phyloP scores from a whole-genome alignment of 1,140 invertebrate genomes.

The Tribolium castaneum region DNA sequence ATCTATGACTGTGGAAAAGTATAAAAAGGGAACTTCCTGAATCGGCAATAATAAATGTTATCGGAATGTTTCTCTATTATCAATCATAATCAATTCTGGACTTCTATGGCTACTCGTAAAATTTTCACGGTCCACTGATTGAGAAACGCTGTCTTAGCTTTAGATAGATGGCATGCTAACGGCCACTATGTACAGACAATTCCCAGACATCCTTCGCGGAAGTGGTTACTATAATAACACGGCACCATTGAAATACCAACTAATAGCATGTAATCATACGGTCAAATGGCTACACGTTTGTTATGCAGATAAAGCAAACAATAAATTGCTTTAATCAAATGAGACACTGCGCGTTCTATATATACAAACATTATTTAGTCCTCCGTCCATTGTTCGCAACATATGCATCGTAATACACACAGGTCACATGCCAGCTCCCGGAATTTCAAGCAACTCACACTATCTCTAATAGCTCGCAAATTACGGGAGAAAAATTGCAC shows the following conservation, averaged over 20 bases:
- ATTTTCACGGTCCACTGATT: conserved; percentile 26
- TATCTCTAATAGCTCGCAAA: background rate
- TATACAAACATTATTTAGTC: conserved; percentile 21
- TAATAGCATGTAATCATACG: conserved; percentile 45
- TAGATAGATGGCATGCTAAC: conserved; percentile 12
- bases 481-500: background rate
- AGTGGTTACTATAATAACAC: conserved; percentile 42
- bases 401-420: background rate
- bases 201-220: conserved; percentile 44
- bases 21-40: background rate
- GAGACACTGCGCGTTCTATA: conserved; percentile 4
- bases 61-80: background rate
- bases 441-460: background rate
- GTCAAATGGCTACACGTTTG: conserved; percentile 42
- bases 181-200: conserved; percentile 41
- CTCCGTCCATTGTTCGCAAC: background rate
- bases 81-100: conserved; percentile 13
- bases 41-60: background rate
- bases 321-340: conserved; percentile 36
- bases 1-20: background rate
- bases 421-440: background rate
- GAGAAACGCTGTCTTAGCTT: conserved; percentile 19
- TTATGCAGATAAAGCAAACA: conserved; percentile 43
- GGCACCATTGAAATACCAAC: conserved; percentile 38
- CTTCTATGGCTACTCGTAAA: conserved; percentile 21